Conservation (phyloP, 2,888 invertebrate genomes). For the Liodrosophila aerea region DNA sequence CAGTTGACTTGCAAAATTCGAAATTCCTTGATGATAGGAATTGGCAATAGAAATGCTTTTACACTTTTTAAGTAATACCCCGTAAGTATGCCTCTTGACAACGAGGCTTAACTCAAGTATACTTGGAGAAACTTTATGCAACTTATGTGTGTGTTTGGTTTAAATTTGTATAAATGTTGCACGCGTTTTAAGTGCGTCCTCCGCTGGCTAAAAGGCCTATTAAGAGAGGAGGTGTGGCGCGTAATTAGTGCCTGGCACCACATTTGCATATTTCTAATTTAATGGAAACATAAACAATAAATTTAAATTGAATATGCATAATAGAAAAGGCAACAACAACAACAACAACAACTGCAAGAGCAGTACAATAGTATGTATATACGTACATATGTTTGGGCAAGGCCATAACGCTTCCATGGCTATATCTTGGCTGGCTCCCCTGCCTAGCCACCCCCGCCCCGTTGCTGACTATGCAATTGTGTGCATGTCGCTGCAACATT, state of each 20-base stretch:
- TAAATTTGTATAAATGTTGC: not conserved
- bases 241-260: conserved; percentile 68
- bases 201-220: not conserved
- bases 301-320: conserved; percentile 51
- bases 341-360: conserved; percentile 24
- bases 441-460: not conserved
- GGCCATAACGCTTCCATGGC: conserved; percentile 35
- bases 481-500: conserved; percentile 80
- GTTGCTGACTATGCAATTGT: conserved; percentile 42
- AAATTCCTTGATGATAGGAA: too few relatives aligned
- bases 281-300: conserved; percentile 72
- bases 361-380: not conserved
- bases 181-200: conserved; percentile 1
- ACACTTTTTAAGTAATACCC: too few relatives aligned
- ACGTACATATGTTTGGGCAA: conserved; percentile 7
- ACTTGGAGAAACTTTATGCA: too few relatives aligned
- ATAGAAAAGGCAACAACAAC: conserved; percentile 15
- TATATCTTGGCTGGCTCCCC: conserved; percentile 1
- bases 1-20: too few relatives aligned
- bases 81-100: too few relatives aligned
- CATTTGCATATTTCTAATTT: conserved; percentile 80
- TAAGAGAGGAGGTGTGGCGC: conserved; percentile 26
- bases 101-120: too few relatives aligned
- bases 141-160: too few relatives aligned
- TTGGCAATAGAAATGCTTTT: too few relatives aligned